Evolutionary conservation across 2,797 vertebrate genomes (phyloP).

Genomic region (Perodicticus potto): DNA sequence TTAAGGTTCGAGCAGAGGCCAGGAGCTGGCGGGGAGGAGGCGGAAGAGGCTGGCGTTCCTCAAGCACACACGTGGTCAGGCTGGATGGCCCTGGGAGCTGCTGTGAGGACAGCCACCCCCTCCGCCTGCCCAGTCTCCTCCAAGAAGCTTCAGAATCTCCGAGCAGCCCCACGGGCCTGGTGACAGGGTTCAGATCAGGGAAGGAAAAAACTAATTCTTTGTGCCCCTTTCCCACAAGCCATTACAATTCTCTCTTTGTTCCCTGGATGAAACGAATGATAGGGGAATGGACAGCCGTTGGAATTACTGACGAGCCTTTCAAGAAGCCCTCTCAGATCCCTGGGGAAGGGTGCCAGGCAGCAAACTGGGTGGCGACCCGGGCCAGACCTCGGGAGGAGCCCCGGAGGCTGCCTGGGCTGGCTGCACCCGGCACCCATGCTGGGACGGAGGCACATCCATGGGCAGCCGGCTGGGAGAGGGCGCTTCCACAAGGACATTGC

Average conservation of each 20-base stretch:
- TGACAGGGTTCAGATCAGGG: not conserved
- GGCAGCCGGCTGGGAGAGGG: not conserved
- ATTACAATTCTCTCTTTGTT: conserved; percentile 27
- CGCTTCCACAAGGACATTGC: accelerated
- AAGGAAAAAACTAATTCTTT: not conserved
- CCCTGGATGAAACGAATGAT: accelerated
- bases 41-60: not conserved
- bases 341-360: not conserved
- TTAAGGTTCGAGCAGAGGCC: accelerated
- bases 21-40: not conserved
- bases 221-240: not conserved
- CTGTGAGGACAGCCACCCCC: not conserved
- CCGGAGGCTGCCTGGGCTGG: not conserved
- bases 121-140: not conserved
- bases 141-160: not conserved
- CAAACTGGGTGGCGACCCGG: accelerated
- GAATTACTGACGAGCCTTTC: not conserved
- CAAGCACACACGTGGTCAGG: accelerated
- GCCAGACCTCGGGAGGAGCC: accelerated
- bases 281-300: accelerated
- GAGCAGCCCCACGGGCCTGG: not conserved
- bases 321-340: not conserved
- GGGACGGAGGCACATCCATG: accelerated
- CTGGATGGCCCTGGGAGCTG: accelerated
- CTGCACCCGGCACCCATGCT: not conserved